A percentile compares a stretch with the other conserved stretches of the same genome.
phyloP scores from a whole-genome alignment of 1,140 invertebrate species.

The Anadara kagoshimensis region DNA sequence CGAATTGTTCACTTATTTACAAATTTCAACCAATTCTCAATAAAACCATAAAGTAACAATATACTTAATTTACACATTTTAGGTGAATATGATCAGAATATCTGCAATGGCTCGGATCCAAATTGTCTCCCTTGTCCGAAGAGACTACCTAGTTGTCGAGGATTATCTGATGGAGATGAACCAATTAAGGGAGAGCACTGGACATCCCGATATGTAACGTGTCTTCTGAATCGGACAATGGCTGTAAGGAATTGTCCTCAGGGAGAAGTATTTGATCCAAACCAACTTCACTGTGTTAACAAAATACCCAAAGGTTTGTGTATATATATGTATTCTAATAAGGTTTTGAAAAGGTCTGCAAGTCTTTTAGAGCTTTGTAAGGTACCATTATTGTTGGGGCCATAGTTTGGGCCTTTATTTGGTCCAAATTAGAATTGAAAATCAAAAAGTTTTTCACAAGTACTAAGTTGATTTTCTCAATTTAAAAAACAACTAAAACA shows the following conservation, averaged over 20 bases:
- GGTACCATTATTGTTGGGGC: too few relatives aligned
- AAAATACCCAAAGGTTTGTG: conserved; percentile 30
- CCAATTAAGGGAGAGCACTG: conserved; percentile 15
- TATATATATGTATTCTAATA: background rate
- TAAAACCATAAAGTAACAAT: too few relatives aligned
- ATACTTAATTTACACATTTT: background rate
- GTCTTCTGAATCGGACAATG: conserved; percentile 32
- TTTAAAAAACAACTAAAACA: too few relatives aligned
- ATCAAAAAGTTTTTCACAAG: too few relatives aligned
- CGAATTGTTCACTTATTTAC: too few relatives aligned
- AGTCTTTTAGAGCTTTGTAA: too few relatives aligned
- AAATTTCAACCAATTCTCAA: too few relatives aligned
- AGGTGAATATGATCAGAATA: conserved; percentile 35
- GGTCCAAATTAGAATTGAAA: too few relatives aligned
- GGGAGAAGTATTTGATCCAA: conserved; percentile 28
- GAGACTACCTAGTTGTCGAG: conserved; percentile 25
- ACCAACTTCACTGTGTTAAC: conserved; percentile 24
- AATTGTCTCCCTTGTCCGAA: conserved; percentile 23
- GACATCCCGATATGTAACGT: conserved; percentile 30
- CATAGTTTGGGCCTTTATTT: too few relatives aligned
- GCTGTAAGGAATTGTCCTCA: conserved; percentile 27
- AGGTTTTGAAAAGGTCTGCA: background rate
- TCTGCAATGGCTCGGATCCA: conserved; percentile 13
- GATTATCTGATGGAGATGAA: conserved; percentile 26
- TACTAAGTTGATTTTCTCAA: too few relatives aligned